Base-by-base conservation (phyloP, 2,888 invertebrate genomes). In the Chymomyza amoena region DNA sequence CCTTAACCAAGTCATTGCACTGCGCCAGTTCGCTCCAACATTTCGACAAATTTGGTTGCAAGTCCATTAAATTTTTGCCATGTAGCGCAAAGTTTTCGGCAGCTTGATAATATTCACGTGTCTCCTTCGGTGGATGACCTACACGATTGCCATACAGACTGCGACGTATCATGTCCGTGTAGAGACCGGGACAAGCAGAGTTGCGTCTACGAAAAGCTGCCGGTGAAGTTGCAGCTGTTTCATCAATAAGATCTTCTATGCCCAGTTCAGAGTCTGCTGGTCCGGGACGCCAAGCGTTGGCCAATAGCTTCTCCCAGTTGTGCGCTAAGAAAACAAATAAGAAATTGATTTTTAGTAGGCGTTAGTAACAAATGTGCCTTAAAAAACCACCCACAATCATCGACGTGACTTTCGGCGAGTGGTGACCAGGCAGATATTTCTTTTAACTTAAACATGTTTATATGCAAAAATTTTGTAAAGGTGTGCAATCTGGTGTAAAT, bases 41-140 rank as follows among this genome's bases (percentile, higher is more conserved):
- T 73, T 72, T 25, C 73, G 64, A 20, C 15, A 82, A n/a, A 66
- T 82, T 83, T 28, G 78, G 70, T 0, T 89, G 89, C 54, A 89
- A 89, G 64, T 89, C 89, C 0, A 84, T 68, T 67, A 85, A 87
- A 15, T 80, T 66, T 13, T 84, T 80, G 1, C 90, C 90, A 56
- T 72, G 79, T 0, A 91, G 52, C 0, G 90, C 89, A 69, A 90
- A 91, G 5, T 88, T 85, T 69, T 91, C 90, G 6, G 91, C 91
- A 0, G 89, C 88, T 72, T 89, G 83, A 68, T 79, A 85, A 45
- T 90, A 90, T 18, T 87, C 89, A 0, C 70, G 65, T 25, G 81
- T 84, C 15, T 81, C 87, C 16, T 75, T 75, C 6, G 77, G 61
- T 18, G 90, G 91, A 70, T 90, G 88, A 0, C 82, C 89, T 0